Conservation (phyloP, 2,888 invertebrate species). For the Baronia brevicornis region DNA sequence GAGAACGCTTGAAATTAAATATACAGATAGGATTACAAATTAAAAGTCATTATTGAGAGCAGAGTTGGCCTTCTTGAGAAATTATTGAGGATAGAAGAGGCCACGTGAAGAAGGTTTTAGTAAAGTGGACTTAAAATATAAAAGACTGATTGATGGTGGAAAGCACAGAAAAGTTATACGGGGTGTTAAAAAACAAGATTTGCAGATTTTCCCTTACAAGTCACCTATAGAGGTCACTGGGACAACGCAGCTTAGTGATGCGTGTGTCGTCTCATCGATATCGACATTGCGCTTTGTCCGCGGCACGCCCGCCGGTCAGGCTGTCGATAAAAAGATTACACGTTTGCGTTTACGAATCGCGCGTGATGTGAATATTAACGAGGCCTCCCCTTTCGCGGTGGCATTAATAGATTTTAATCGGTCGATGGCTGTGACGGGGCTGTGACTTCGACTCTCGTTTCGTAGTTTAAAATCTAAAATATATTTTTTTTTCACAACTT, state of each 20-base stretch:
- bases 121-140: too few relatives aligned
- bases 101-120: too few relatives aligned
- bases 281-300: conserved; percentile 45
- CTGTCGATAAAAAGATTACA: conserved; percentile 69
- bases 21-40: too few relatives aligned
- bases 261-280: conserved; percentile 34
- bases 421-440: conserved; percentile 37
- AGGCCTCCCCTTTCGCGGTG: conserved; percentile 43
- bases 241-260: conserved; percentile 31
- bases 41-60: too few relatives aligned
- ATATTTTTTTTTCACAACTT: not conserved
- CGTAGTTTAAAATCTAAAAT: not conserved
- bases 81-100: too few relatives aligned
- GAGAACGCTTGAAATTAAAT: too few relatives aligned
- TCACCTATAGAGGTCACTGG: conserved; percentile 23
- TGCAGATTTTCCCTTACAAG: conserved; percentile 1
- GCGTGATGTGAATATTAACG: conserved; percentile 71
- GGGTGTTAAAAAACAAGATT: conserved; percentile 8
- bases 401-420: conserved; percentile 71
- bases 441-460: conserved; percentile 31
- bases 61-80: too few relatives aligned
- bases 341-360: conserved; percentile 63
- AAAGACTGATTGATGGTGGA: too few relatives aligned
- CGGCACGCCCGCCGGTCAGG: conserved; percentile 32
- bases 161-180: too few relatives aligned